Conservation (phyloP, 2,888 invertebrate genomes). For the Agriopis marginaria region DNA sequence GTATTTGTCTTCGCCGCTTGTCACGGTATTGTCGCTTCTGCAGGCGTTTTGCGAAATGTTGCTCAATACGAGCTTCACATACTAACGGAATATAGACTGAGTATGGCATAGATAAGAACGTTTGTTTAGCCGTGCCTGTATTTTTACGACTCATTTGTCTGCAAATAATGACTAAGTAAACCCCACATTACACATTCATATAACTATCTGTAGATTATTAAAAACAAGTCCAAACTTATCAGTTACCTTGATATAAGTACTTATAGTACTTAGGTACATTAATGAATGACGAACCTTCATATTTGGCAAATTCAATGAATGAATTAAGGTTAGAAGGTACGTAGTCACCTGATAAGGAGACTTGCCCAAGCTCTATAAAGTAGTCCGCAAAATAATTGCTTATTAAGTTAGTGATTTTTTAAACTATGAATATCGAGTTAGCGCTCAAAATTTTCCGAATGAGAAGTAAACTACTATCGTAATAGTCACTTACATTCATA, state of each 20-base stretch:
- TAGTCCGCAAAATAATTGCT: neutral
- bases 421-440: no score
- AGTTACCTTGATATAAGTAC: conserved; percentile 5
- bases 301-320: neutral
- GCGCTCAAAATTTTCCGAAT: no score
- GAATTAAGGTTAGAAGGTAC: neutral
- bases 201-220: neutral
- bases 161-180: conserved; percentile 42
- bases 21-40: conserved; percentile 76
- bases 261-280: neutral
- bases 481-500: no score
- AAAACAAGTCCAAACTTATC: conserved; percentile 8
- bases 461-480: no score
- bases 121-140: conserved; percentile 57
- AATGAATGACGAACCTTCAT: neutral
- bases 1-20: conserved; percentile 82
- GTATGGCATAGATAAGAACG: conserved; percentile 62
- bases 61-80: conserved; percentile 69
- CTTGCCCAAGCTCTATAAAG: neutral
- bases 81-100: conserved; percentile 58
- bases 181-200: conserved; percentile 21
- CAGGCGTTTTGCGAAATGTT: conserved; percentile 81
- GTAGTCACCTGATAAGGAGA: neutral
- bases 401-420: neutral
- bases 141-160: conserved; percentile 40